Conservation (phyloP, 1,140 invertebrate genomes). For the Berghia stephanieae region DNA sequence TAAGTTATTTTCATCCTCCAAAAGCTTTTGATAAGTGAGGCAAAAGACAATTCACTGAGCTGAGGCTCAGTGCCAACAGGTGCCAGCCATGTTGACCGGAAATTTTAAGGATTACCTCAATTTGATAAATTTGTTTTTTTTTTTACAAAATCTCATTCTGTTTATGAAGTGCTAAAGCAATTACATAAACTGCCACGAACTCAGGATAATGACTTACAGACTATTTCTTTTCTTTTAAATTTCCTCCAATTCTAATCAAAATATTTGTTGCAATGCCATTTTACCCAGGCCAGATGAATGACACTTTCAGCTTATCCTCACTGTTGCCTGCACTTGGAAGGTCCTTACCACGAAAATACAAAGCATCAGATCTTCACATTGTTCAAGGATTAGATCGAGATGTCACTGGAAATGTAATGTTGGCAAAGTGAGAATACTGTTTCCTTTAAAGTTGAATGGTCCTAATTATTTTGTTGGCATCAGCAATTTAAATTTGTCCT, state of each 20-base stretch:
- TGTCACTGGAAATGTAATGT: slow-evolving; percentile 68
- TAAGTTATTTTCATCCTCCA: too few relatives aligned
- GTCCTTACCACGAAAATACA: slow-evolving; percentile 26
- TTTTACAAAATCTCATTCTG: too few relatives aligned
- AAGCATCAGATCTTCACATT: slow-evolving; percentile 58
- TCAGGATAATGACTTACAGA: too few relatives aligned
- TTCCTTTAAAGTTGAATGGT: not conserved
- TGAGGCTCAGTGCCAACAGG: too few relatives aligned
- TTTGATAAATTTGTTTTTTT: too few relatives aligned
- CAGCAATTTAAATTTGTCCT: not conserved
- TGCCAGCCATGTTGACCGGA: too few relatives aligned
- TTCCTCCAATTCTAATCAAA: not conserved
- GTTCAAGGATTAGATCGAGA: slow-evolving; percentile 71
- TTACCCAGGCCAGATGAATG: not conserved
- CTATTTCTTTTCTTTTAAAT: too few relatives aligned
- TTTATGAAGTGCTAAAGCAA: too few relatives aligned
- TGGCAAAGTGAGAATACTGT: slow-evolving; percentile 57
- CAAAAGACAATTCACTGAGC: too few relatives aligned
- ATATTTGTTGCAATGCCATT: not conserved
- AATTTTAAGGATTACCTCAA: too few relatives aligned
- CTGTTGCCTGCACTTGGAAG: slow-evolving; percentile 62
- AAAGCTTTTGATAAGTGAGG: too few relatives aligned
- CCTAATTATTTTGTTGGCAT: not conserved
- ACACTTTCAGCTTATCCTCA: slow-evolving; percentile 56
- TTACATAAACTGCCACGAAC: too few relatives aligned